phyloP scores from a whole-genome alignment of 2,888 invertebrate genomes.

The Cheilosia pagana region DNA sequence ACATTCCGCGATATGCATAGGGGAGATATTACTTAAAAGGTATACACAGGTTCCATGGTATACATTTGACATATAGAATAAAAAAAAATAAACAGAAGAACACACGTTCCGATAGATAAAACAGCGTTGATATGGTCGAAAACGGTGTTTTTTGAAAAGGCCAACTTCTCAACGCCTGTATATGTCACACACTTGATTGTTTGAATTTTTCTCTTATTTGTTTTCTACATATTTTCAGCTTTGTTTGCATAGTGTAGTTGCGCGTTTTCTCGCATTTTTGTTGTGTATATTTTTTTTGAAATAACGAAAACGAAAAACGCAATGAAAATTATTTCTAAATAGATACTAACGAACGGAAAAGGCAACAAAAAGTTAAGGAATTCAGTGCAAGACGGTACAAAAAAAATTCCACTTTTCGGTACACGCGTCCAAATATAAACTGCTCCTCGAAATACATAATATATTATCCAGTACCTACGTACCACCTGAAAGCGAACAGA shows the following conservation, averaged over 20 bases:
- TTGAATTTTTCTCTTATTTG: not conserved
- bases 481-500: slow-evolving; percentile 68
- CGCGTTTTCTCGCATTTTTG: not conserved
- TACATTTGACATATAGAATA: slow-evolving; percentile 1
- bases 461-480: slow-evolving; percentile 73
- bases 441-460: slow-evolving; percentile 72
- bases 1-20: slow-evolving; percentile 69
- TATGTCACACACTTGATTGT: slow-evolving; percentile 11
- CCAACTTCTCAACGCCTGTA: not conserved
- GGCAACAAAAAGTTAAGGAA: slow-evolving; percentile 62
- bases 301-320: slow-evolving; percentile 1
- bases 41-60: slow-evolving; percentile 27
- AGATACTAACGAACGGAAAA: slow-evolving; percentile 59
- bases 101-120: slow-evolving; percentile 19
- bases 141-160: slow-evolving; percentile 39
- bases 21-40: slow-evolving; percentile 48
- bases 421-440: slow-evolving; percentile 75
- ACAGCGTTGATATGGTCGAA: slow-evolving; percentile 33
- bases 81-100: slow-evolving; percentile 15
- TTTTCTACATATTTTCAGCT: too few species aligned
- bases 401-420: slow-evolving; percentile 70
- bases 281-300: not conserved
- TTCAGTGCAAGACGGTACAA: slow-evolving; percentile 67
- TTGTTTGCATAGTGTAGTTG: not conserved
- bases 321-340: slow-evolving; percentile 27